Evolutionary conservation across 2,797 vertebrate species (phyloP).

Genomic region (Argyrosomus regius): DNA sequence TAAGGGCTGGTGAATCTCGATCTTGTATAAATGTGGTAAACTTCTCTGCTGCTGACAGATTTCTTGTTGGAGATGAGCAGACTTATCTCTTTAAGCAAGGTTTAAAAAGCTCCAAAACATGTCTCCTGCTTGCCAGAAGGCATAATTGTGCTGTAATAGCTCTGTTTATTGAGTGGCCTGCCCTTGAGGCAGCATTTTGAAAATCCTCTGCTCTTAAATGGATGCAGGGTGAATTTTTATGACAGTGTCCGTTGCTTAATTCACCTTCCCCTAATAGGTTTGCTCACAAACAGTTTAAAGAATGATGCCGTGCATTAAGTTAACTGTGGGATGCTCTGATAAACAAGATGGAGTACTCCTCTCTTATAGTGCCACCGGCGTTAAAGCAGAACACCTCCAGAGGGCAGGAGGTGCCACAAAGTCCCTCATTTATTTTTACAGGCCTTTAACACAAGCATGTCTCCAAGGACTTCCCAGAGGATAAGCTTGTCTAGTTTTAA

Average conservation of each 20-base stretch:
- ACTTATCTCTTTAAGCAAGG: conserved; percentile 3
- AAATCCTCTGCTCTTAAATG: conserved; percentile 20
- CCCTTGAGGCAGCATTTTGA: not conserved
- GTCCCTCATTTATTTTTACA: conserved; percentile 20
- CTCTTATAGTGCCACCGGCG: not conserved
- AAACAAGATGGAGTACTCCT: conserved; percentile 6
- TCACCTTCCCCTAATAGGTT: conserved; percentile 8
- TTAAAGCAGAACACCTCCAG: conserved; percentile 10
- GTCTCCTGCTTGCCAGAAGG: not conserved
- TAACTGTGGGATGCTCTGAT: conserved; percentile 18
- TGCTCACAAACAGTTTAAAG: conserved; percentile 15
- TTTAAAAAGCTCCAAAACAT: conserved; percentile 24
- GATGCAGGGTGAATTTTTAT: conserved; percentile 31
- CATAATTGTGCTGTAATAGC: conserved; percentile 5
- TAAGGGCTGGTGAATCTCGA: not conserved
- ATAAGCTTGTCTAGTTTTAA: not conserved
- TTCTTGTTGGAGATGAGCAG: conserved; percentile 24
- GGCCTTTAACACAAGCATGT: conserved; percentile 8
- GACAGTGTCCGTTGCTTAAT: conserved; percentile 5
- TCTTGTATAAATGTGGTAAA: conserved; percentile 22
- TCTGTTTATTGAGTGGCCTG: not conserved
- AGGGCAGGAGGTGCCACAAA: not conserved
- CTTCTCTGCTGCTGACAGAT: conserved; percentile 1
- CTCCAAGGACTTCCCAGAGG: conserved; percentile 4
- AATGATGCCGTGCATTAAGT: not conserved